Evolutionary conservation across 2,113 vertebrate genomes (phyloP), one percentile per base, ranked within the genome.

Genomic region (Tupaia tana): DNA sequence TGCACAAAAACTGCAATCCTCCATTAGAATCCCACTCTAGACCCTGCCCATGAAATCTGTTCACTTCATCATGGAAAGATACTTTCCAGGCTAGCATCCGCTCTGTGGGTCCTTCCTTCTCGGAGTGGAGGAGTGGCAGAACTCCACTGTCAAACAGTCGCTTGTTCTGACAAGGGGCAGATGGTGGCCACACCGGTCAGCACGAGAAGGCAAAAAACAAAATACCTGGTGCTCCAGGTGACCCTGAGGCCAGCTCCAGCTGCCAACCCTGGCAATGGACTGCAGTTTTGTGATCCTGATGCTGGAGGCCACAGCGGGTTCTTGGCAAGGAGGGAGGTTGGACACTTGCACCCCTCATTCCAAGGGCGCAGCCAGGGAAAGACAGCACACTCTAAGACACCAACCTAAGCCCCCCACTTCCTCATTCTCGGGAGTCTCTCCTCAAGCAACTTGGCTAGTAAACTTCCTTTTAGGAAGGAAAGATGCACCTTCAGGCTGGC

Each of bases 381-480:
- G 27, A 27, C 54, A 31, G 79, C 31, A 34, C 18, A 7, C 24
- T 13, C 64, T 19, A 29, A 82, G 89, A 61, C 54, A 24, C 70
- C 25, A 6, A 82, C 2, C 14, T 4, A 3, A 22, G 73, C n/a
- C 24, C 14, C 71, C 16, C 16, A 67, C 61, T 58, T 52, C 64
- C 29, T 69, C 67, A 64, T 61, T 31, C 43, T 71, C 70, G 22
- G 56, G 86, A 79, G 70, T 85, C 59, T 27, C 27, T 70, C n/a
- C 54, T 70, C 52, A 82, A 58, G n/a, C 67, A 81, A 69, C n/a
- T 24, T 16, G 16, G 77, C 69, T 59, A 73, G 25, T 54, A 88
- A 85, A 61, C 63, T 52, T 81, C 54, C 58, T 54, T 74, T 34
- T 58, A 77, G 81, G 77, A 74, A 84, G 52, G 81, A 81, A 79